phyloP scores from a whole-genome alignment of 2,888 invertebrate genomes.

The Lordiphosa fenestrarum region DNA sequence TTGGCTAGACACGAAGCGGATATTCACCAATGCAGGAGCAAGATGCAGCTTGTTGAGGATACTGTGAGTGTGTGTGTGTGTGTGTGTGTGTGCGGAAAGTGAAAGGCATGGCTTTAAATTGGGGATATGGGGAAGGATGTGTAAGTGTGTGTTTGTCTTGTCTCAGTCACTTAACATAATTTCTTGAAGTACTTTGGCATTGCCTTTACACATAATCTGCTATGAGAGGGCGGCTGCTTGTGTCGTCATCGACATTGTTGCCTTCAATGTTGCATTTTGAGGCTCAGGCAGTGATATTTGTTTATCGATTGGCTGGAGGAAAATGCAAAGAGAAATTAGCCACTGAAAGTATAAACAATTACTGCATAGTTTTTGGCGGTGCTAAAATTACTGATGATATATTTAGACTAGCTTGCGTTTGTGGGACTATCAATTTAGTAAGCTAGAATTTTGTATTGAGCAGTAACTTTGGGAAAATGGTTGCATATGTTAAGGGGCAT shows the following conservation, averaged over 20 bases:
- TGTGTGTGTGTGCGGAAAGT: constrained; percentile 18
- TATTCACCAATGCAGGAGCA: constrained; percentile 58
- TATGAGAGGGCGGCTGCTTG: constrained; percentile 23
- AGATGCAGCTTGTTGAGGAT: constrained; percentile 41
- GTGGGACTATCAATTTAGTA: too few relatives aligned
- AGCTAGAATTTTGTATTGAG: too few relatives aligned
- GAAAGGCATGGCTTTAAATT: constrained; percentile 22
- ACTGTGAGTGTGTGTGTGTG: too few relatives aligned
- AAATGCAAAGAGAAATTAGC: not conserved
- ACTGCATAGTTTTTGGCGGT: too few relatives aligned
- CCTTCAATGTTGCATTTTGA: constrained; percentile 14
- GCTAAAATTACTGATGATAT: too few relatives aligned
- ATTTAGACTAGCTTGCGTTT: too few relatives aligned
- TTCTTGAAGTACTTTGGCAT: constrained; percentile 74
- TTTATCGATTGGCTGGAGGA: constrained; percentile 32
- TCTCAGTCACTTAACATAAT: constrained; percentile 75
- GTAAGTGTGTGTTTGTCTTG: constrained; percentile 51
- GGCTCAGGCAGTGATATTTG: constrained; percentile 14
- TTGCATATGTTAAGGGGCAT: not conserved
- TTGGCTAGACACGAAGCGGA: constrained; percentile 45
- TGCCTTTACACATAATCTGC: constrained; percentile 70
- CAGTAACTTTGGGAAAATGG: not conserved
- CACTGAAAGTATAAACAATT: too few relatives aligned
- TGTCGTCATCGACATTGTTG: constrained; percentile 70
- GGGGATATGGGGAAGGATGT: constrained; percentile 1